Percentiles rank a stretch among this genome's conserved stretches.
Evolutionary conservation across 2,888 invertebrate genomes (phyloP).

Genomic region (Diplolepis rosae): DNA sequence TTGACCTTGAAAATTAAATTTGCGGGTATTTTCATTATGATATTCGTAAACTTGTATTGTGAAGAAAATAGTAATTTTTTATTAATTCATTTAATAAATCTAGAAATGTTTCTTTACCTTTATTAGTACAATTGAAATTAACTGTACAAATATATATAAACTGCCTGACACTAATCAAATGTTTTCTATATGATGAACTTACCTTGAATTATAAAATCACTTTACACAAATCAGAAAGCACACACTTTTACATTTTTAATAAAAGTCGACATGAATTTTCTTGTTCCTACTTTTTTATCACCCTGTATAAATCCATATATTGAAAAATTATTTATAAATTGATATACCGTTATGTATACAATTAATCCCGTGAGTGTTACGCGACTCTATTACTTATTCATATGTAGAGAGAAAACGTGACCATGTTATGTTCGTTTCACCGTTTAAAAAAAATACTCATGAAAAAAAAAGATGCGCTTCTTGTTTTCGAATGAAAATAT

Average conservation of each 20-base stretch:
- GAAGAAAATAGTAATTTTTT: no score
- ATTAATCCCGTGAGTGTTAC: background rate
- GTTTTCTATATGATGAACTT: background rate
- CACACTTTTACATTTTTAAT: slow-evolving; percentile 22
- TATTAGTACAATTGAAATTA: background rate
- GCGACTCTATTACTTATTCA: background rate
- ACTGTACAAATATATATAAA: slow-evolving; percentile 8
- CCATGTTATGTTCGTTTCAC: slow-evolving; percentile 14
- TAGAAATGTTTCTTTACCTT: background rate
- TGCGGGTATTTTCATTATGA: no score
- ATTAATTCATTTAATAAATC: background rate
- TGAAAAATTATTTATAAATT: background rate
- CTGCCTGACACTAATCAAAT: background rate
- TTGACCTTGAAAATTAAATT: no score
- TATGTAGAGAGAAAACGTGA: slow-evolving; percentile 10
- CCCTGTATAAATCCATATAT: background rate
- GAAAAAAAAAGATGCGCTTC: no score
- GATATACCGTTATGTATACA: background rate
- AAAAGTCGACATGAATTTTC: background rate
- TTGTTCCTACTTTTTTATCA: background rate
- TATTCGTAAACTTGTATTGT: no score
- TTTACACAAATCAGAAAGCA: background rate
- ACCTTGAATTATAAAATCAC: background rate
- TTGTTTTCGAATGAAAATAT: no score
- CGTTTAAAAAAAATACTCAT: background rate